A percentile compares a stretch with the other conserved stretches of the same genome.
Conservation (phyloP, 2,797 vertebrate species). For the Peromyscus attwateri region DNA sequence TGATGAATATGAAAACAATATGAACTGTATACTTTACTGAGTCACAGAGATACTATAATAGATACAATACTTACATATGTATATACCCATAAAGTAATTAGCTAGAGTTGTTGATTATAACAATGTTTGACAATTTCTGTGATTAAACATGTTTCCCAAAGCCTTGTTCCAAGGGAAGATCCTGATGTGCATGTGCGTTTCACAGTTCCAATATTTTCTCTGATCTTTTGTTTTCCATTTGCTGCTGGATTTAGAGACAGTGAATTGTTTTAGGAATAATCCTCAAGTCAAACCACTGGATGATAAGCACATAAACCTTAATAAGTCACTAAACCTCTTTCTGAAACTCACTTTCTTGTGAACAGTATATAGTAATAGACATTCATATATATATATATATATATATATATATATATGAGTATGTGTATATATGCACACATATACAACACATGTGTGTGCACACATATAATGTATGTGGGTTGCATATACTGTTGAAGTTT, state of each 20-base stretch:
- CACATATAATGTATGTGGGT: background rate
- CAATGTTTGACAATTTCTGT: background rate
- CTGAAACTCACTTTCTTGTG: background rate
- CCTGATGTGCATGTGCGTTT: background rate
- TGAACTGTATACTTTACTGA: background rate
- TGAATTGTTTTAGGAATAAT: constrained; percentile 14
- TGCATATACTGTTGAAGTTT: constrained; percentile 13
- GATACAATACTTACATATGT: no score
- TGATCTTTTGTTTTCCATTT: background rate
- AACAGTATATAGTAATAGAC: background rate
- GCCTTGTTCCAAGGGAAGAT: background rate
- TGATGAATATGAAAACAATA: background rate
- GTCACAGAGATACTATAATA: background rate
- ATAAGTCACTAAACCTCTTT: background rate
- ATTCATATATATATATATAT: background rate
- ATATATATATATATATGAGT: background rate
- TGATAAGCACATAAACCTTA: background rate
- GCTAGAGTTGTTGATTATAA: background rate
- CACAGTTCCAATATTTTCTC: background rate
- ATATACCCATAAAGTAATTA: background rate
- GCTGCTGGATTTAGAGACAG: background rate
- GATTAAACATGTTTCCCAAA: background rate
- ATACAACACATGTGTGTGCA: no score
- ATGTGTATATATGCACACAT: background rate
- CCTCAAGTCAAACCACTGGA: background rate